Conservation (phyloP, 1,140 invertebrate species). For the Vollenhovia emeryi region DNA sequence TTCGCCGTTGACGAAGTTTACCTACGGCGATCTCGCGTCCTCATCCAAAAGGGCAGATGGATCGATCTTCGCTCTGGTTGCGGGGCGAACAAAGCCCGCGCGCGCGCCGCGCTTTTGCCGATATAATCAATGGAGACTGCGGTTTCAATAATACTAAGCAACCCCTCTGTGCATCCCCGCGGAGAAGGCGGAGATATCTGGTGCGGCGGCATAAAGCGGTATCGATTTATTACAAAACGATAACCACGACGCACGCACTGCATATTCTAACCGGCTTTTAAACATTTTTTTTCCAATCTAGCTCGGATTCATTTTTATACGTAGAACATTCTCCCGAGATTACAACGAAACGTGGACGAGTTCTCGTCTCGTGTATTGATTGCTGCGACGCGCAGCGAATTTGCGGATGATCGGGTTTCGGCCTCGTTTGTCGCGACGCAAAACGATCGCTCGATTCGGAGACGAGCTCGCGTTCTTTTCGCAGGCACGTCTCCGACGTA, state of each 20-base stretch:
- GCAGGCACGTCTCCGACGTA: slow-evolving; percentile 6
- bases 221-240: slow-evolving; percentile 35
- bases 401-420: background rate
- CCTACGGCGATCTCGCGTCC: background rate
- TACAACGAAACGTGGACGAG: background rate
- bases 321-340: background rate
- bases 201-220: background rate
- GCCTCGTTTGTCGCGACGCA: slow-evolving; percentile 11
- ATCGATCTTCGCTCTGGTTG: background rate
- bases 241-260: background rate
- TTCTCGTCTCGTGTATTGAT: background rate
- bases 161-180: background rate
- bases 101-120: background rate
- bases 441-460: slow-evolving; percentile 1
- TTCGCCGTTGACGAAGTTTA: slow-evolving; percentile 13
- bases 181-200: slow-evolving; percentile 3
- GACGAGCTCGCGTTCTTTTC: slow-evolving; percentile 5
- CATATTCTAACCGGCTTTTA: background rate
- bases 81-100: background rate
- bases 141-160: slow-evolving; percentile 46
- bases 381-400: background rate
- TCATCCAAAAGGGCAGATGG: background rate
- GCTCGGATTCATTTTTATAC: background rate
- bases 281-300: background rate
- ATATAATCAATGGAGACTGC: slow-evolving; percentile 35